phyloP scores from a whole-genome alignment of 1,140 invertebrate species.

The Caenorhabditis briggsae region DNA sequence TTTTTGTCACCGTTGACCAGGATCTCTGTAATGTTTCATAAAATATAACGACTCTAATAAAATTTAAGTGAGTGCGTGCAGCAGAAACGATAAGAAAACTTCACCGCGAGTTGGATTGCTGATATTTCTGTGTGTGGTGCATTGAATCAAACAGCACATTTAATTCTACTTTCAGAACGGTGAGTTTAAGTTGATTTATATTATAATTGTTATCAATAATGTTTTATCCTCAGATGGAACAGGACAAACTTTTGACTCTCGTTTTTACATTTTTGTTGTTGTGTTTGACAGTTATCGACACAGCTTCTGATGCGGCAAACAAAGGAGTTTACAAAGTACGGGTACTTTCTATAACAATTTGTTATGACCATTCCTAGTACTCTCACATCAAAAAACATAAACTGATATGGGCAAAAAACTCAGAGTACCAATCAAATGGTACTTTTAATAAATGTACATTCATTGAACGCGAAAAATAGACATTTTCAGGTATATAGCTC shows the following conservation, averaged over 20 bases:
- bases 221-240: not conserved
- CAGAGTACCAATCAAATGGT: too few species aligned
- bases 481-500: not conserved
- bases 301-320: slow-evolving; percentile 6
- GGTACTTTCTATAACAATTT: too few species aligned
- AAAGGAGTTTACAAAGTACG: slow-evolving; percentile 32
- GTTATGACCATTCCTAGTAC: too few species aligned
- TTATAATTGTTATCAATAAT: not conserved
- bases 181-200: not conserved
- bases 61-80: slow-evolving; percentile 20
- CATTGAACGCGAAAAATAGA: too few species aligned
- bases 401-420: too few species aligned
- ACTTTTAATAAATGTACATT: too few species aligned
- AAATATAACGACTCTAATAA: slow-evolving; percentile 53
- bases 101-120: not conserved
- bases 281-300: not conserved
- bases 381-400: too few species aligned
- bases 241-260: not conserved
- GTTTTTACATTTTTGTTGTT: not conserved
- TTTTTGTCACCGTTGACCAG: not conserved
- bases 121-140: slow-evolving; percentile 9
- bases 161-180: not conserved
- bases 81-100: slow-evolving; percentile 35
- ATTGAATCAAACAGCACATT: not conserved
- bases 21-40: slow-evolving; percentile 47